Evolutionary conservation across 2,888 invertebrate genomes (phyloP).

Genomic region (Nephrotoma appendiculata): DNA sequence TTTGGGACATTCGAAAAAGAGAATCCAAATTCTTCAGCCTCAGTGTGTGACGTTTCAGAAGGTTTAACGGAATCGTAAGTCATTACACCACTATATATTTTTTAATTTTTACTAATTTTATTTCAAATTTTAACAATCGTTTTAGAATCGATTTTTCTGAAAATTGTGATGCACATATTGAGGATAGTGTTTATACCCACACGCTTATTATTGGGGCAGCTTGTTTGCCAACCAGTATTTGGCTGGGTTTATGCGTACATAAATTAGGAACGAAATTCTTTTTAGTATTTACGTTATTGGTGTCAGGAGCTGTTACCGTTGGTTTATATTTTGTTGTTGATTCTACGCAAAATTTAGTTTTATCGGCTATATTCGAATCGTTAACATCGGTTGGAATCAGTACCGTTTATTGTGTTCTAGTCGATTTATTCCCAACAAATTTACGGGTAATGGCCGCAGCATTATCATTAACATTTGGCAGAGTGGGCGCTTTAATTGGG

Average conservation of each 20-base stretch:
- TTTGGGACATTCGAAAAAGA: slow-evolving; percentile 58
- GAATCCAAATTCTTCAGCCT: slow-evolving; percentile 51
- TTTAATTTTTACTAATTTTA: neutral
- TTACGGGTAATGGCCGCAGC: slow-evolving; percentile 75
- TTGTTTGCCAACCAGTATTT: slow-evolving; percentile 65
- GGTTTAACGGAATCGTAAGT: slow-evolving; percentile 33
- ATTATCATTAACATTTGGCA: slow-evolving; percentile 60
- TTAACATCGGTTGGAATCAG: slow-evolving; percentile 66
- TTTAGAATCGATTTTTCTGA: slow-evolving; percentile 22
- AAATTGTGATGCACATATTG: slow-evolving; percentile 51
- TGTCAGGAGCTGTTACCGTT: slow-evolving; percentile 57
- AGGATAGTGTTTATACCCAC: slow-evolving; percentile 54
- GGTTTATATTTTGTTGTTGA: slow-evolving; percentile 62
- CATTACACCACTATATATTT: neutral
- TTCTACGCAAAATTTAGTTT: slow-evolving; percentile 52
- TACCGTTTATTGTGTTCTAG: slow-evolving; percentile 66
- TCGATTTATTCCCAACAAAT: slow-evolving; percentile 70
- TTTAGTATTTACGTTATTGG: slow-evolving; percentile 59
- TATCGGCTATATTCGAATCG: slow-evolving; percentile 68
- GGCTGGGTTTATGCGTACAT: slow-evolving; percentile 65
- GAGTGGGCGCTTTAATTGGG: slow-evolving; percentile 61
- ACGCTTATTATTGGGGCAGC: slow-evolving; percentile 67
- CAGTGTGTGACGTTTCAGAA: slow-evolving; percentile 59
- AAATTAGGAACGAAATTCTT: slow-evolving; percentile 69
- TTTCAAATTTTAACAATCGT: neutral